Conservation (phyloP, 2,888 invertebrate genomes). For the Drosophila ustulata region DNA sequence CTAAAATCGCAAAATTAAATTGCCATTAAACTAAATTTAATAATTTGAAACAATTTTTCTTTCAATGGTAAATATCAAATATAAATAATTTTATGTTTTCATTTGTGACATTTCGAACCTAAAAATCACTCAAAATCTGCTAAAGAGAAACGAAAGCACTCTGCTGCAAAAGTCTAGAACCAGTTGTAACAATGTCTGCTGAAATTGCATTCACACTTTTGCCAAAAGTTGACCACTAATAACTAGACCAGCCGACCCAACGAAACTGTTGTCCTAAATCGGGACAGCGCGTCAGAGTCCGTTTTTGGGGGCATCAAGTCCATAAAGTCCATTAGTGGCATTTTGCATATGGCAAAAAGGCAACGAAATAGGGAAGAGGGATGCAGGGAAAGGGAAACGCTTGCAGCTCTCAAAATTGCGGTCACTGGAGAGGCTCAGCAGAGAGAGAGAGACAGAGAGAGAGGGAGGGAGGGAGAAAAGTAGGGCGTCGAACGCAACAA, state of each 20-base stretch:
- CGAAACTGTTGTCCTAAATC: constrained; percentile 32
- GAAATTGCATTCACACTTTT: constrained; percentile 24
- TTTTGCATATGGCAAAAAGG: constrained; percentile 61
- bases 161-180: neutral
- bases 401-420: constrained; percentile 56
- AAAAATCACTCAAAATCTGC: neutral
- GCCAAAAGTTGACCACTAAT: constrained; percentile 37
- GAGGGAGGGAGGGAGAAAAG: neutral
- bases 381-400: constrained; percentile 9
- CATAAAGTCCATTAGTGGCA: constrained; percentile 74
- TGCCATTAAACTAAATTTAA: too few relatives aligned
- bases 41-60: too few relatives aligned
- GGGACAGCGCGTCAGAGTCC: constrained; percentile 30
- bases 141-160: neutral
- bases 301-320: constrained; percentile 19
- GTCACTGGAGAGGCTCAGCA: constrained; percentile 33
- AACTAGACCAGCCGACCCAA: constrained; percentile 25
- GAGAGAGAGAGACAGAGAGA: neutral
- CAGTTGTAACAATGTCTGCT: constrained; percentile 2
- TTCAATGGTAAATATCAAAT: too few relatives aligned
- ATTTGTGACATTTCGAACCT: too few relatives aligned
- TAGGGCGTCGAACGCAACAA: neutral
- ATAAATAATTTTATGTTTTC: too few relatives aligned
- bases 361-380: constrained; percentile 2
- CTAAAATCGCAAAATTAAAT: too few relatives aligned